Evolutionary conservation across 2,113 vertebrate species (phyloP).

Genomic region (Petroica traversi): DNA sequence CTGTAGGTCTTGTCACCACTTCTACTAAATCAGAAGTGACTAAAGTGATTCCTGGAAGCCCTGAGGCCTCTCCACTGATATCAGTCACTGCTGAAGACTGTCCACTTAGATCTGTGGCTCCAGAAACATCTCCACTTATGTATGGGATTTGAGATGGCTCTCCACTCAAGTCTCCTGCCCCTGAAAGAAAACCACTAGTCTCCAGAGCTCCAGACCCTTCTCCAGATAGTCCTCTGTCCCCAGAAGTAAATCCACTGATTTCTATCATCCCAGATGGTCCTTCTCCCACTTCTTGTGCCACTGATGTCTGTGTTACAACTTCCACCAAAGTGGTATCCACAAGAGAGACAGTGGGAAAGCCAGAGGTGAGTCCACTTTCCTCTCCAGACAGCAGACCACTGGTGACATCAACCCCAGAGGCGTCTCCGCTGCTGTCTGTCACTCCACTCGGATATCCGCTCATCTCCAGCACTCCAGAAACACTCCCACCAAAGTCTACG

Average conservation of each 20-base stretch:
- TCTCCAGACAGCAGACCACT: constrained; percentile 72
- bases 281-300: constrained; percentile 80
- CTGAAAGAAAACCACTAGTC: constrained; percentile 65
- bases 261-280: constrained; percentile 77
- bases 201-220: constrained; percentile 65
- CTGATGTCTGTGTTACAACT: constrained; percentile 63
- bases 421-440: constrained; percentile 72
- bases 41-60: constrained; percentile 74
- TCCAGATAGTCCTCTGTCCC: constrained; percentile 61
- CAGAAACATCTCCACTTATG: constrained; percentile 66
- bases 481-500: constrained; percentile 70
- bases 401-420: constrained; percentile 64
- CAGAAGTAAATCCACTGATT: constrained; percentile 75
- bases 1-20: constrained; percentile 60
- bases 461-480: constrained; percentile 68
- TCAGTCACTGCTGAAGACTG: constrained; percentile 25
- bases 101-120: constrained; percentile 67
- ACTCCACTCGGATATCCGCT: constrained; percentile 72
- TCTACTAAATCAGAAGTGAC: constrained; percentile 74
- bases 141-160: constrained; percentile 66
- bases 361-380: constrained; percentile 74
- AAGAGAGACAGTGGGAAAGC: constrained; percentile 76
- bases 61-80: constrained; percentile 70
- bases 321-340: constrained; percentile 78
- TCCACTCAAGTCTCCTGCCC: constrained; percentile 66